Evolutionary conservation across 2,888 invertebrate genomes (phyloP).

Genomic region (Lypha dubia): DNA sequence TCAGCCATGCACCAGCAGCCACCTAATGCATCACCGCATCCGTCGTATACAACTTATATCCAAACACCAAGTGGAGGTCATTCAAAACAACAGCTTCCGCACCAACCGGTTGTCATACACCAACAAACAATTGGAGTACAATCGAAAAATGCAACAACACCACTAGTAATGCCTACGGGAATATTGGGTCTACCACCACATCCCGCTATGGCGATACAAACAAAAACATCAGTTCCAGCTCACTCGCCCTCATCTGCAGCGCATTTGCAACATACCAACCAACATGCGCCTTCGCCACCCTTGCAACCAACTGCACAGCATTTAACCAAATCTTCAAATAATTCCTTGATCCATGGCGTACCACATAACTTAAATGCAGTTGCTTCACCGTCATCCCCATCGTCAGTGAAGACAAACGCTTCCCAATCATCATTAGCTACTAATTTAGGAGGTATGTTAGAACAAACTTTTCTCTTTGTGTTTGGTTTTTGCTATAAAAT

Average conservation of each 20-base stretch:
- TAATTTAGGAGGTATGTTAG: slow-evolving; percentile 83
- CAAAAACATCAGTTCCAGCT: slow-evolving; percentile 77
- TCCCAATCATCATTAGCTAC: slow-evolving; percentile 73
- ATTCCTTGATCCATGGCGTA: slow-evolving; percentile 81
- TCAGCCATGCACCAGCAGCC: slow-evolving; percentile 72
- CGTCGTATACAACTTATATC: slow-evolving; percentile 53
- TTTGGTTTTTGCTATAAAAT: not conserved
- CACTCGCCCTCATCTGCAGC: slow-evolving; percentile 75
- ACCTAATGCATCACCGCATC: slow-evolving; percentile 75
- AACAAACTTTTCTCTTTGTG: not conserved
- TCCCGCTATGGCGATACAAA: slow-evolving; percentile 78
- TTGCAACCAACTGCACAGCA: slow-evolving; percentile 72
- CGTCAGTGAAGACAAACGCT: slow-evolving; percentile 74
- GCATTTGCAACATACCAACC: slow-evolving; percentile 80
- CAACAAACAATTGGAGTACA: slow-evolving; percentile 73
- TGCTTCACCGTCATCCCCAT: slow-evolving; percentile 85
- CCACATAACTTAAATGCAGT: slow-evolving; percentile 82
- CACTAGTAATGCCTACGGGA: slow-evolving; percentile 77
- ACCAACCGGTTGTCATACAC: slow-evolving; percentile 76
- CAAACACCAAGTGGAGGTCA: slow-evolving; percentile 75
- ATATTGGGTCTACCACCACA: slow-evolving; percentile 78
- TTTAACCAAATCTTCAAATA: slow-evolving; percentile 71
- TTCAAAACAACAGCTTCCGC: slow-evolving; percentile 74
- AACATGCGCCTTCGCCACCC: slow-evolving; percentile 79
- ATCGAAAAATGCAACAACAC: slow-evolving; percentile 74